Conservation (phyloP, 2,113 vertebrate genomes). For the Agelaius tricolor region DNA sequence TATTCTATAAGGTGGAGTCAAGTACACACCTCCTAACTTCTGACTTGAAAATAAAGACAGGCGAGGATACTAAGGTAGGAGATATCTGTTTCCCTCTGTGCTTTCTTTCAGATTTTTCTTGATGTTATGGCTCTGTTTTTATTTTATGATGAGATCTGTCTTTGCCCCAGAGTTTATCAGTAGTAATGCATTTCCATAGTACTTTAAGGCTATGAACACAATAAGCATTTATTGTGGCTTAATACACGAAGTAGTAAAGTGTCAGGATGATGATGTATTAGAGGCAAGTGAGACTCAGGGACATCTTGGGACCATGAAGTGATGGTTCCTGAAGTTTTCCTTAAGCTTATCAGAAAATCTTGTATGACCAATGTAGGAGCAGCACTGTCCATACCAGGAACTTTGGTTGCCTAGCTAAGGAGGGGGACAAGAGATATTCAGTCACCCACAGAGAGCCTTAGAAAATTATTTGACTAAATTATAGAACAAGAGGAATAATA, state of each 20-base stretch:
- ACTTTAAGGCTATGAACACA: neutral
- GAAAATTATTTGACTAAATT: neutral
- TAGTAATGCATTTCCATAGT: neutral
- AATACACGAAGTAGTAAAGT: neutral
- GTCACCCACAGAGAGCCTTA: neutral
- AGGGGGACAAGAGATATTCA: neutral
- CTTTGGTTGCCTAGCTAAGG: fast-evolving
- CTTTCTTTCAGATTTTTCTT: neutral
- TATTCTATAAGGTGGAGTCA: neutral
- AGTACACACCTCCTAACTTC: neutral
- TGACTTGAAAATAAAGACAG: neutral
- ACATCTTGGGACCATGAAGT: neutral
- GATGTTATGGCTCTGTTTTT: neutral
- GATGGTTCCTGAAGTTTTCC: neutral
- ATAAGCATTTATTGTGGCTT: neutral
- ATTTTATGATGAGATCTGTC: neutral
- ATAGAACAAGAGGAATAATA: neutral
- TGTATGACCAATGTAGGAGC: neutral
- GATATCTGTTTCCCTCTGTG: neutral
- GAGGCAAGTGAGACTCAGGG: neutral
- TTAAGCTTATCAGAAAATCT: neutral
- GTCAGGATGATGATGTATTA: neutral
- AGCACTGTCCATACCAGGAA: neutral
- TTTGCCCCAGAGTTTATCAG: neutral
- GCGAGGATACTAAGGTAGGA: neutral